These are phyloP conservation scores for Disparrhopalites patrizii DNA, from an alignment of 2,888 invertebrate genomes.

Conservation along the genomic window DNA sequence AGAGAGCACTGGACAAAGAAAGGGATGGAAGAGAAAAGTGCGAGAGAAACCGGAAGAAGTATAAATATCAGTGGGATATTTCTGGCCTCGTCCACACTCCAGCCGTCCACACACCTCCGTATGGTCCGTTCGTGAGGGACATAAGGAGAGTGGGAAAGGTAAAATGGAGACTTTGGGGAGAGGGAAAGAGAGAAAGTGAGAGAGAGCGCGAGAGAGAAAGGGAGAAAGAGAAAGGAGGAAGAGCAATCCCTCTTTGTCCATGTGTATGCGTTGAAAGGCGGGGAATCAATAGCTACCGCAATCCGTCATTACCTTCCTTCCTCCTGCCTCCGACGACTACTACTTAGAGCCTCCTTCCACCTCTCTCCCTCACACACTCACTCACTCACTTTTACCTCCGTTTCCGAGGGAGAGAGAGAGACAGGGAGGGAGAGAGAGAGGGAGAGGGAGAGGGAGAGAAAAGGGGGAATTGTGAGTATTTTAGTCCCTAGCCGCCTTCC, in stretches of 20 bases:
- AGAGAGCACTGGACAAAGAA: no score
- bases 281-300: slow-evolving; percentile 44
- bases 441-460: slow-evolving; percentile 12
- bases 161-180: neutral
- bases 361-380: no score
- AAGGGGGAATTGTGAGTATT: no score
- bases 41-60: neutral
- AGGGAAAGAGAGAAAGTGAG: slow-evolving; percentile 1
- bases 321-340: slow-evolving; percentile 21
- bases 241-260: slow-evolving; percentile 14
- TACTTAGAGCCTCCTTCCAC: neutral
- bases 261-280: no score
- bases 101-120: no score
- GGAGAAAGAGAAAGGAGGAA: neutral
- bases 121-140: no score
- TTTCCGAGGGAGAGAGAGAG: slow-evolving; percentile 10
- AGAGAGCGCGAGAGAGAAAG: neutral
- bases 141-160: neutral
- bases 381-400: no score
- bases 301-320: slow-evolving; percentile 43
- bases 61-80: no score
- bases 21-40: no score
- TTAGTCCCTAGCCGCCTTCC: no score
- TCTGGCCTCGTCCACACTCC: no score
- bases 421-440: slow-evolving; percentile 9